A percentile compares a stretch with the other conserved stretches of the same genome.
Conservation (phyloP, 2,888 invertebrate species). For the Drosophila sordidula region DNA sequence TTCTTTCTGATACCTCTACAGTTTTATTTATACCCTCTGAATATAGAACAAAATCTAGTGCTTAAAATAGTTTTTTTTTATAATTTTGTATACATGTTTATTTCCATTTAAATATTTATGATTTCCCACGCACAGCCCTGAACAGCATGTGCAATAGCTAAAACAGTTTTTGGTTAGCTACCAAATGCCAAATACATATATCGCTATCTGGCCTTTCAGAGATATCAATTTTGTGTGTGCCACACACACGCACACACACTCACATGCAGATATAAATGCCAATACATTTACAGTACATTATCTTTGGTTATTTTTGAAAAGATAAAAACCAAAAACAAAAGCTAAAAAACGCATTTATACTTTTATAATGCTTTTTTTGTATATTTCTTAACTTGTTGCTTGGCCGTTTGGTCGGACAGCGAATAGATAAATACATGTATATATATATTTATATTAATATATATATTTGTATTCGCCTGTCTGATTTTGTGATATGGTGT, state of each 20-base stretch:
- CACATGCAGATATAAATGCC: conserved; percentile 17
- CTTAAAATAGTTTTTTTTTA: not conserved
- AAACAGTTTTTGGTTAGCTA: conserved; percentile 25
- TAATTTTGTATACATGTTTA: not conserved
- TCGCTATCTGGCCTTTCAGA: conserved; percentile 37
- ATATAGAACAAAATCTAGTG: not conserved
- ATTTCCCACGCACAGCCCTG: conserved; percentile 14
- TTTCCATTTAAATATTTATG: conserved; percentile 11
- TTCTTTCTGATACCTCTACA: not conserved
- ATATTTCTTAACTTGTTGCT: conserved; percentile 43
- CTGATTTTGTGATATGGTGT: conserved; percentile 11
- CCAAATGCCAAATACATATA: conserved; percentile 27
- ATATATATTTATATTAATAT: not conserved
- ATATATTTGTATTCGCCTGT: not conserved
- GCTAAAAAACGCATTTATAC: conserved; percentile 37
- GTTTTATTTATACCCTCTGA: not conserved
- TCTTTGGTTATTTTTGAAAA: conserved; percentile 36
- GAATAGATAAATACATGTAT: conserved; percentile 1
- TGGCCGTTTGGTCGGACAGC: conserved; percentile 14
- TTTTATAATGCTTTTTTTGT: conserved; percentile 19
- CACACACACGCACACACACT: conserved; percentile 21
- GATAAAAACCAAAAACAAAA: conserved; percentile 41
- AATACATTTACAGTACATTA: conserved; percentile 45
- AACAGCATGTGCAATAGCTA: conserved; percentile 23
- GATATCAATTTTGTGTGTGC: conserved; percentile 32